A percentile compares a stretch with the other conserved stretches of the same genome.
phyloP scores from a whole-genome alignment of 2,113 vertebrate genomes.

The Pungitius pungitius region DNA sequence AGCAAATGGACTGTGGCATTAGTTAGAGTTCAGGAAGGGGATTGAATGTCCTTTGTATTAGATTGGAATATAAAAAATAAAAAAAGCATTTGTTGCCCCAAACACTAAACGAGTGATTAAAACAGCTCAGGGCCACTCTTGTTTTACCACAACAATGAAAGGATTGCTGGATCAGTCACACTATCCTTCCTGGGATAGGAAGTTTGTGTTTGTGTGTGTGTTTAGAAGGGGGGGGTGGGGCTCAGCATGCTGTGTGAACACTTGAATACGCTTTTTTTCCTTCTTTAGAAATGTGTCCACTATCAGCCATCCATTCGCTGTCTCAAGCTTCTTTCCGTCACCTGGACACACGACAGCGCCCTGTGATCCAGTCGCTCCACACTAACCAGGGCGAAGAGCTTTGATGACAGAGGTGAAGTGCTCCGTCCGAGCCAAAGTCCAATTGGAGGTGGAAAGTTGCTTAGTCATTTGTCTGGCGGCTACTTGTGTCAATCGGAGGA shows the following conservation, averaged over 20 bases:
- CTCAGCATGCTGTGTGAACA: constrained; percentile 24
- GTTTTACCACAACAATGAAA: constrained; percentile 70
- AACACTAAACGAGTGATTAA: constrained; percentile 74
- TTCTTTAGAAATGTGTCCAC: constrained; percentile 11
- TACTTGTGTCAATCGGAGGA: constrained; percentile 34
- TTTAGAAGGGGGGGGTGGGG: not conserved
- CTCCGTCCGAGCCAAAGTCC: not conserved
- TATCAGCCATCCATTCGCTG: constrained; percentile 18
- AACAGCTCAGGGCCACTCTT: constrained; percentile 67
- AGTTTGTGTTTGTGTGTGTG: constrained; percentile 1
- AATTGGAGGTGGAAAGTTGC: constrained; percentile 25
- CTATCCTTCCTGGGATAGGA: constrained; percentile 46
- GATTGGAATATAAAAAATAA: constrained; percentile 61
- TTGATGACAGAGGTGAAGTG: not conserved
- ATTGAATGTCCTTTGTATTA: constrained; percentile 49
- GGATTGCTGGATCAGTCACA: constrained; percentile 72
- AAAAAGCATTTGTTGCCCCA: constrained; percentile 65
- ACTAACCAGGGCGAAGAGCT: constrained; percentile 8
- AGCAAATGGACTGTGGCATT: constrained; percentile 53
- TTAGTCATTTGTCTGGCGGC: constrained; percentile 44
- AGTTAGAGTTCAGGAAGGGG: constrained; percentile 57
- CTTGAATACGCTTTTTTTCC: constrained; percentile 5
- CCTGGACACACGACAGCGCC: constrained; percentile 8
- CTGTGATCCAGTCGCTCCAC: constrained; percentile 21
- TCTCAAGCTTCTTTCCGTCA: constrained; percentile 18